Evolutionary conservation across 2,797 vertebrate genomes (phyloP).

Genomic region (Chromis chromis): DNA sequence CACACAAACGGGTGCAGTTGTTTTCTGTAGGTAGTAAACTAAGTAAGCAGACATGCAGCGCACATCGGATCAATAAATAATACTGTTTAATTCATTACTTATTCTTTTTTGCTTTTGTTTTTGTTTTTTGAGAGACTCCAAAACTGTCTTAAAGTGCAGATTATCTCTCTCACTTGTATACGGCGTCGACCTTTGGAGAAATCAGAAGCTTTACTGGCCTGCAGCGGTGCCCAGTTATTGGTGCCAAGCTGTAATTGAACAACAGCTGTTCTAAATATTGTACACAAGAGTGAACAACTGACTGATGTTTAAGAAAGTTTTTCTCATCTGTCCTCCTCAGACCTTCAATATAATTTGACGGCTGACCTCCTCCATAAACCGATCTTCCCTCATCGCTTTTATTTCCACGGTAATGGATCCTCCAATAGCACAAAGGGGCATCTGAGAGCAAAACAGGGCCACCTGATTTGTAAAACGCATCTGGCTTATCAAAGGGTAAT

Average conservation of each 20-base stretch:
- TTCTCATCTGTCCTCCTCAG: constrained; percentile 71
- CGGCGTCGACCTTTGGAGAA: too few relatives aligned
- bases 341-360: constrained; percentile 91
- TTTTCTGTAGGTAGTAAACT: too few relatives aligned
- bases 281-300: not conserved
- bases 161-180: too few relatives aligned
- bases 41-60: not conserved
- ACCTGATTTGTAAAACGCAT: constrained; percentile 84
- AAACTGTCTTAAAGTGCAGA: too few relatives aligned
- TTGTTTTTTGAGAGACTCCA: too few relatives aligned
- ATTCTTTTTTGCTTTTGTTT: too few relatives aligned
- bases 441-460: constrained; percentile 76
- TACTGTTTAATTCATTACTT: not conserved
- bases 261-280: not conserved
- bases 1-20: too few relatives aligned
- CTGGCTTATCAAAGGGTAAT: constrained; percentile 91
- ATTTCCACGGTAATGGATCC: constrained; percentile 91
- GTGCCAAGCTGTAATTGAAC: too few relatives aligned
- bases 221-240: too few relatives aligned
- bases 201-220: too few relatives aligned
- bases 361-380: constrained; percentile 89
- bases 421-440: constrained; percentile 86
- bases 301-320: not conserved
- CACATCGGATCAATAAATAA: not conserved
- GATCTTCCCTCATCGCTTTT: constrained; percentile 90